phyloP scores from a whole-genome alignment of 2,113 vertebrate species.

The Passer montanus region DNA sequence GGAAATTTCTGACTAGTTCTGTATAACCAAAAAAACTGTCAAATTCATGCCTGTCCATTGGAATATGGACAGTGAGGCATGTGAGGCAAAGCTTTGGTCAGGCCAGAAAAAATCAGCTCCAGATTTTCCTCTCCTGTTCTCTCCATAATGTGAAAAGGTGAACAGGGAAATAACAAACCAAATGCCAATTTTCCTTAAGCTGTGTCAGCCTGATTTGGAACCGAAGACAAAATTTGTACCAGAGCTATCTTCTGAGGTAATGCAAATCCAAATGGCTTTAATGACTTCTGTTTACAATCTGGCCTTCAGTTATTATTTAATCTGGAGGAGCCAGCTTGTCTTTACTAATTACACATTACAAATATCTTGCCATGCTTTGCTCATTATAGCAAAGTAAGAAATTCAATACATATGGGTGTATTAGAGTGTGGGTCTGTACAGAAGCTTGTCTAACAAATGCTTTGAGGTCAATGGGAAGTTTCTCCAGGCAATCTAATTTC shows the following conservation, averaged over 20 bases:
- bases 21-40: background rate
- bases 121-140: background rate
- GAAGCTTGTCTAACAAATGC: background rate
- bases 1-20: background rate
- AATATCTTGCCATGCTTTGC: constrained; percentile 2
- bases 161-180: background rate
- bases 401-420: background rate
- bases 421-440: background rate
- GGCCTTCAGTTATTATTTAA: constrained; percentile 31
- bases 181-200: background rate
- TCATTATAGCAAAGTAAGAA: background rate
- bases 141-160: background rate
- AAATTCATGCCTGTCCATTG: background rate
- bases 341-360: background rate
- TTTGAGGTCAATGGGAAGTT: background rate
- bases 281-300: background rate
- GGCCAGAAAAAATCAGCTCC: background rate
- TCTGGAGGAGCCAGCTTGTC: constrained; percentile 17
- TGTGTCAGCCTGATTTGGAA: background rate
- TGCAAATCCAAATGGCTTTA: background rate
- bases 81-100: background rate
- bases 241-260: background rate
- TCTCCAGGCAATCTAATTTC: background rate
- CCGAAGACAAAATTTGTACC: background rate
- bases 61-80: background rate